Base-by-base conservation (phyloP, 2,888 invertebrate genomes). In the Synergus gifuensis region DNA sequence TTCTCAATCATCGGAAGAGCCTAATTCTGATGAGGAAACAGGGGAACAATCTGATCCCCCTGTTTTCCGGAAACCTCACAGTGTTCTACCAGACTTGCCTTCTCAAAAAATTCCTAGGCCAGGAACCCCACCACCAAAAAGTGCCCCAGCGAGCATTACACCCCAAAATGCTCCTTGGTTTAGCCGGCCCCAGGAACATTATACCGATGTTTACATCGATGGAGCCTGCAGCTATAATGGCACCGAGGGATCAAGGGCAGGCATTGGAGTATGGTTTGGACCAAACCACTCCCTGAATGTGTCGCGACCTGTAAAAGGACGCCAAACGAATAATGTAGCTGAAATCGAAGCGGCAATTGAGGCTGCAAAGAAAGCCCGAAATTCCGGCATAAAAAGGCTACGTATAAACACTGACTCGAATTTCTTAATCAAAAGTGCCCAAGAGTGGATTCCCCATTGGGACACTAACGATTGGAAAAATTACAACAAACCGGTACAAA, bases 251-350 rank as follows among this genome's bases (percentile, higher is more conserved):
- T 96, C 98, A 0, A 93, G 93, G 88, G 98, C 98, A n/a, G n/a
- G n/a, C n/a, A n/a, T n/a, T n/a, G n/a, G n/a, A n/a, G n/a, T n/a
- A n/a, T n/a, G n/a, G n/a, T 98, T 98, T 94, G 97, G 95, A 4
- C 93, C 94, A 54, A 93, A 93, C 77, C 95, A 97, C 93, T 93
- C 94, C 0, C 93, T 95, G 84, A 98, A 98, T 93, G 92, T 95
- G 0, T 95, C 96, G 28, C 95, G 95, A 88, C 96, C 96, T 2
- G 96, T 98, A 0, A 90, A 93, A 1, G 98, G 98, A 1, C 93
- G 96, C 78, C 96, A 96, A 98, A n/a, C 98, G 0, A 99, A 99
- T 90, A 99, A 99, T 92, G 96, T 96, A 86, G 99, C 98, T 5
- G 99, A 99, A 93, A 98, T 98, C 82, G 96, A 98, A 93, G 98